phyloP scores from a whole-genome alignment of 2,888 invertebrate genomes.

The Pyrrhosoma nymphula region DNA sequence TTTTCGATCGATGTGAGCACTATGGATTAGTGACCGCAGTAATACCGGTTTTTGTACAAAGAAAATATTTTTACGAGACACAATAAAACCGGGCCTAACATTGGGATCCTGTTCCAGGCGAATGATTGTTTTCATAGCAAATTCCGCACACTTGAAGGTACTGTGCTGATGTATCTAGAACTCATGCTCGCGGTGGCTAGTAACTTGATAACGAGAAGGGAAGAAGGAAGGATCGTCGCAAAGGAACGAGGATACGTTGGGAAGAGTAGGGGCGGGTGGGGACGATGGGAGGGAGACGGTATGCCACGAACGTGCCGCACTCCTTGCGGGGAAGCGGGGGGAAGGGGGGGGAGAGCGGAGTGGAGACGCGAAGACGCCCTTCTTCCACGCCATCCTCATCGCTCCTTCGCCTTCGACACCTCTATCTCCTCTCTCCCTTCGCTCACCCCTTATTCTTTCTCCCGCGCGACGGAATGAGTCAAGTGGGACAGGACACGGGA shows the following conservation, averaged over 20 bases:
- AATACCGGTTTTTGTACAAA: too few relatives aligned
- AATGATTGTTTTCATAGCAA: too few relatives aligned
- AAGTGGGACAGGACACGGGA: constrained; percentile 31
- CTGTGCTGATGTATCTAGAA: too few relatives aligned
- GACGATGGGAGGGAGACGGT: neutral
- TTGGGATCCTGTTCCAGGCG: too few relatives aligned
- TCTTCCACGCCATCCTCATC: neutral
- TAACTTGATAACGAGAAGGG: neutral
- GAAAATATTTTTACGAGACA: too few relatives aligned
- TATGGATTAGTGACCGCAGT: too few relatives aligned
- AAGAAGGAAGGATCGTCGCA: neutral
- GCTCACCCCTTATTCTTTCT: neutral
- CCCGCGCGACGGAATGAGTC: neutral
- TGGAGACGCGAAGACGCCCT: neutral
- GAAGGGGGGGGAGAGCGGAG: neutral
- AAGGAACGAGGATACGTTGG: neutral
- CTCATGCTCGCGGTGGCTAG: neutral
- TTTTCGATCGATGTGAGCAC: too few relatives aligned
- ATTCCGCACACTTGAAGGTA: too few relatives aligned
- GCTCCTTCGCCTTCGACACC: neutral
- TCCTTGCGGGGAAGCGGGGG: neutral
- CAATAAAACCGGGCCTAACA: too few relatives aligned
- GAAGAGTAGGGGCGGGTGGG: neutral
- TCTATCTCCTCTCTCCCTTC: neutral
- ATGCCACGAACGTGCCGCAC: neutral